phyloP scores from a whole-genome alignment of 2,888 invertebrate genomes.

The Plagodis dolabraria region DNA sequence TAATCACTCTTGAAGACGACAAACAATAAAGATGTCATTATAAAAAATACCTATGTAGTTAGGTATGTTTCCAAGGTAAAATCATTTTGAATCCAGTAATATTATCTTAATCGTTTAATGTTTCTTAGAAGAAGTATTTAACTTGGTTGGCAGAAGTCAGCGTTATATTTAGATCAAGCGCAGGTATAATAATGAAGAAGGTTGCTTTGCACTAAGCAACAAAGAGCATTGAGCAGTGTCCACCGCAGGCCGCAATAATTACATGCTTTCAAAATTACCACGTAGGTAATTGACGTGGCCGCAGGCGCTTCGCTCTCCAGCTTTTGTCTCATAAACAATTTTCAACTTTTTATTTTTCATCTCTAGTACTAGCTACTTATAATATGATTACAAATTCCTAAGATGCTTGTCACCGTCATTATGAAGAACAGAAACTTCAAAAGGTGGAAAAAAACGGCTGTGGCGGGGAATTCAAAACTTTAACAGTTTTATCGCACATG shows the following conservation, averaged over 20 bases:
- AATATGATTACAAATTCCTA: constrained; percentile 18
- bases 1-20: constrained; percentile 16
- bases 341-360: constrained; percentile 28
- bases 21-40: constrained; percentile 14
- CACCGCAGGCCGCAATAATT: constrained; percentile 59
- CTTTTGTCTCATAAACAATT: constrained; percentile 47
- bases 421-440: constrained; percentile 5
- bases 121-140: constrained; percentile 13
- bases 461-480: no score
- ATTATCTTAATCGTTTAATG: neutral
- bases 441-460: no score
- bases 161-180: constrained; percentile 46
- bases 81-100: constrained; percentile 4
- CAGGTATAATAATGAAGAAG: constrained; percentile 36
- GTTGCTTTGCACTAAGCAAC: constrained; percentile 49
- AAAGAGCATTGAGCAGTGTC: constrained; percentile 60
- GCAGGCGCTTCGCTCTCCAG: constrained; percentile 44
- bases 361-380: constrained; percentile 20
- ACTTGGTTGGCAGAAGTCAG: constrained; percentile 34
- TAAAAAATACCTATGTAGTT: constrained; percentile 1
- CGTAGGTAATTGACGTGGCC: constrained; percentile 49
- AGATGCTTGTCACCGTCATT: constrained; percentile 18
- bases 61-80: constrained; percentile 7
- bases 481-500: no score
- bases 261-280: constrained; percentile 61